These are phyloP conservation scores for Euwallacea similis DNA, from an alignment of 1,140 invertebrate genomes.

Conservation along the genomic window DNA sequence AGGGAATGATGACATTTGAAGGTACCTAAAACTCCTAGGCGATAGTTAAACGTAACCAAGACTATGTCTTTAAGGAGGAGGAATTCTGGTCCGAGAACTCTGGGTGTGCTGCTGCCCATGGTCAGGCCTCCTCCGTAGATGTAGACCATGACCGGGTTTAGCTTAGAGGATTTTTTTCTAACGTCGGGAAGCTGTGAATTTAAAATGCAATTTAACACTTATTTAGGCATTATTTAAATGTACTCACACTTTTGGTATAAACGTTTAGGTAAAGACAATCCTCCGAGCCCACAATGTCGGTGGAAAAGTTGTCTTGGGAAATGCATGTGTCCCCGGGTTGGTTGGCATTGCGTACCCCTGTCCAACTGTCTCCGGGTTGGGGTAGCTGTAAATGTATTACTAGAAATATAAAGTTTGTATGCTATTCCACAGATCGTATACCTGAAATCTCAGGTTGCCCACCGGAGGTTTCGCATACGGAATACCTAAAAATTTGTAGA, in stretches of 20 bases:
- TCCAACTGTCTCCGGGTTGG: conserved; percentile 60
- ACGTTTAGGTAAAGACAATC: conserved; percentile 63
- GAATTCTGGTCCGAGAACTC: conserved; percentile 63
- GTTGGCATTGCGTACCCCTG: conserved; percentile 58
- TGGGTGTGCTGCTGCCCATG: conserved; percentile 59
- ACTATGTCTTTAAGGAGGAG: conserved; percentile 61
- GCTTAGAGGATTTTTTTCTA: background rate
- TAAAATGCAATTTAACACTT: background rate
- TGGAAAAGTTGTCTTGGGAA: conserved; percentile 48
- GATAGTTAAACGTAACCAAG: conserved; percentile 58
- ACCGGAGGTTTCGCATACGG: conserved; percentile 30
- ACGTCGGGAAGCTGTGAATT: background rate
- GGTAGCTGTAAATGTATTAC: conserved; percentile 57
- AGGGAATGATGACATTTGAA: background rate
- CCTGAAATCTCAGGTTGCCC: conserved; percentile 34
- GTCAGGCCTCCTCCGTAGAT: conserved; percentile 67
- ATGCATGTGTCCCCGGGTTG: conserved; percentile 58
- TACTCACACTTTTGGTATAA: conserved; percentile 55
- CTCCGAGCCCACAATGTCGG: conserved; percentile 53
- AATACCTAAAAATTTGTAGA: conserved; percentile 23
- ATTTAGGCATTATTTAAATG: background rate
- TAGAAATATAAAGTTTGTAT: background rate
- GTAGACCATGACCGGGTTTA: conserved; percentile 64
- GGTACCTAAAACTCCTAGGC: conserved; percentile 56
- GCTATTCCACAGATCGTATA: background rate